Evolutionary conservation across 2,113 vertebrate genomes (phyloP).

Genomic region (Nothobranchius furzeri): DNA sequence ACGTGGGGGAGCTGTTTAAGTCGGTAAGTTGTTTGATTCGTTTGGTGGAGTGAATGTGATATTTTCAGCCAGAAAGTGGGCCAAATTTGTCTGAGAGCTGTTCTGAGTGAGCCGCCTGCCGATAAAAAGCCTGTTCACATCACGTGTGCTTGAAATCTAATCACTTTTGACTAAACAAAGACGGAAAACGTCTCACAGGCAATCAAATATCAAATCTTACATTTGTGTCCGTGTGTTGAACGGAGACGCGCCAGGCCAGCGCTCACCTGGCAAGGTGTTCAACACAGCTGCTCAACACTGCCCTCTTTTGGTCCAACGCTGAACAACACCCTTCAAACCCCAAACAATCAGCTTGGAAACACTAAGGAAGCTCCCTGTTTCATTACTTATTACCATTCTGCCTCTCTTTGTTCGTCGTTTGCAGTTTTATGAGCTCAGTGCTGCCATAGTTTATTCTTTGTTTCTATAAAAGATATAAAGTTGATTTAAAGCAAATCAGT

Average conservation of each 20-base stretch:
- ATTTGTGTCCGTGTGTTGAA: background rate
- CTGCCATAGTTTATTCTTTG: background rate
- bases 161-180: constrained; percentile 1
- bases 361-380: background rate
- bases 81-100: constrained; percentile 15
- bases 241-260: background rate
- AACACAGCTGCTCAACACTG: constrained; percentile 71
- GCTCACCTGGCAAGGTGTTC: constrained; percentile 55
- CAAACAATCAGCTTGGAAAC: constrained; percentile 16
- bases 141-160: constrained; percentile 15
- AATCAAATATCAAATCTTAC: background rate
- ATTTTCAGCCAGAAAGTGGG: constrained; percentile 10
- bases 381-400: rapidly evolving
- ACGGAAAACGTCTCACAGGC: background rate
- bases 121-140: constrained; percentile 14
- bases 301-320: constrained; percentile 67
- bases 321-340: constrained; percentile 10
- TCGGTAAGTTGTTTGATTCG: constrained; percentile 29
- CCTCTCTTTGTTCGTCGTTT: background rate
- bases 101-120: background rate
- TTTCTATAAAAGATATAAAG: background rate
- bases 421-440: background rate
- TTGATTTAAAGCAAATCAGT: constrained; percentile 7
- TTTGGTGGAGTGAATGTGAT: constrained; percentile 2
- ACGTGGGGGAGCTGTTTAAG: constrained; percentile 17